phyloP scores from a whole-genome alignment of 1,140 invertebrate genomes.

The Lycorma delicatula region DNA sequence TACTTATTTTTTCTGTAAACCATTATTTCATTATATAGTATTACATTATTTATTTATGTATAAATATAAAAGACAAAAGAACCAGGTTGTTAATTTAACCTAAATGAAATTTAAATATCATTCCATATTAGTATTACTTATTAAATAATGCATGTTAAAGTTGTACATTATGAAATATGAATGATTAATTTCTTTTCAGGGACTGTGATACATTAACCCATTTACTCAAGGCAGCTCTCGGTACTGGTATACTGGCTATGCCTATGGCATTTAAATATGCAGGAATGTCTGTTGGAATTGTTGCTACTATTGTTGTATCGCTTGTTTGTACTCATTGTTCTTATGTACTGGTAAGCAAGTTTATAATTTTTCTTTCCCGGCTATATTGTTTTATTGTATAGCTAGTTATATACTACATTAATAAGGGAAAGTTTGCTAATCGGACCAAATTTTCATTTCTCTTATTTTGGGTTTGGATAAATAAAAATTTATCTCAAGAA shows the following conservation, averaged over 20 bases:
- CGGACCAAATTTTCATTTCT: too few species aligned
- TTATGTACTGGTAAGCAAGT: slow-evolving; percentile 67
- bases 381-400: too few species aligned
- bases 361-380: neutral
- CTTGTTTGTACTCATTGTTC: slow-evolving; percentile 79
- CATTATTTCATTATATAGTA: neutral
- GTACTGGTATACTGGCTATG: slow-evolving; percentile 88
- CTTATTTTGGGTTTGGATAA: too few species aligned
- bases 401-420: too few species aligned
- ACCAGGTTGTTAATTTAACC: slow-evolving; percentile 7
- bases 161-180: slow-evolving; percentile 12
- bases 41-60: neutral
- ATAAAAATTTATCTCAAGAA: too few species aligned
- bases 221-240: slow-evolving; percentile 78
- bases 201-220: slow-evolving; percentile 77
- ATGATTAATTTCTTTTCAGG: slow-evolving; percentile 38
- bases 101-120: neutral
- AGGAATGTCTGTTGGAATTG: slow-evolving; percentile 65
- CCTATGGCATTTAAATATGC: slow-evolving; percentile 72
- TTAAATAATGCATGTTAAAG: neutral
- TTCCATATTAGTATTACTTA: neutral
- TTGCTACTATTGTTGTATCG: slow-evolving; percentile 69
- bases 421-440: too few species aligned
- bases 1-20: neutral
- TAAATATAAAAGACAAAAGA: neutral